A percentile compares a stretch with the other conserved stretches of the same genome.
Evolutionary conservation across 2,797 vertebrate species (phyloP).

Genomic region (Pristis pectinata): DNA sequence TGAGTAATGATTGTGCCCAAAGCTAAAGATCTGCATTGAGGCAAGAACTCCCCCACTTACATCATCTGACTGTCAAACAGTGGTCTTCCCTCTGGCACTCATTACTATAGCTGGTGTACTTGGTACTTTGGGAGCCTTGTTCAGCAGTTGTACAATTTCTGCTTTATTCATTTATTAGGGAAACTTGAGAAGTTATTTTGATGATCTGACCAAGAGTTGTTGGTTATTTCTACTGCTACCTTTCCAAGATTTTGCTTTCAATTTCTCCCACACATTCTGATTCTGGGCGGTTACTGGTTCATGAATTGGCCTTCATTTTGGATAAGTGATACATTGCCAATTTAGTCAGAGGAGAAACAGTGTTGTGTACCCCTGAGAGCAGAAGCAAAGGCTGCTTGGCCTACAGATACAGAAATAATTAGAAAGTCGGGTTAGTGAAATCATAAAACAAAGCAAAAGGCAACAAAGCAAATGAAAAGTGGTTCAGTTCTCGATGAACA

Average conservation of each 20-base stretch:
- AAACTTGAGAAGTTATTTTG: neutral
- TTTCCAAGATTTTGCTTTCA: neutral
- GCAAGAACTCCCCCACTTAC: neutral
- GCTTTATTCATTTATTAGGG: neutral
- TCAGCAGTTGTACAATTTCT: neutral
- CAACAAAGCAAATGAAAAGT: too few species aligned
- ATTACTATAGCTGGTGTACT: neutral
- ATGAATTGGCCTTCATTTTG: neutral
- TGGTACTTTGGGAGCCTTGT: neutral
- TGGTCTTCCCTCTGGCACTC: neutral
- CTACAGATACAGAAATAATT: too few species aligned
- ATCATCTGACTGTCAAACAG: neutral
- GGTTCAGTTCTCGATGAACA: too few species aligned
- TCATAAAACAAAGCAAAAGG: too few species aligned
- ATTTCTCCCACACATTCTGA: neutral
- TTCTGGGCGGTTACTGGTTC: neutral
- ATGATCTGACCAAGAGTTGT: neutral
- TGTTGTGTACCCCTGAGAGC: too few species aligned
- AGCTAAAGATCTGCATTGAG: neutral
- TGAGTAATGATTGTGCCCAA: slow-evolving; percentile 5
- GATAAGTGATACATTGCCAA: neutral
- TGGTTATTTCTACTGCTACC: neutral
- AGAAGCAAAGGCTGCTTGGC: too few species aligned
- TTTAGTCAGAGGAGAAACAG: too few species aligned
- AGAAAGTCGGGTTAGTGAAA: too few species aligned